Evolutionary conservation across 1,140 invertebrate species (phyloP).

Genomic region (Ostrea edulis): DNA sequence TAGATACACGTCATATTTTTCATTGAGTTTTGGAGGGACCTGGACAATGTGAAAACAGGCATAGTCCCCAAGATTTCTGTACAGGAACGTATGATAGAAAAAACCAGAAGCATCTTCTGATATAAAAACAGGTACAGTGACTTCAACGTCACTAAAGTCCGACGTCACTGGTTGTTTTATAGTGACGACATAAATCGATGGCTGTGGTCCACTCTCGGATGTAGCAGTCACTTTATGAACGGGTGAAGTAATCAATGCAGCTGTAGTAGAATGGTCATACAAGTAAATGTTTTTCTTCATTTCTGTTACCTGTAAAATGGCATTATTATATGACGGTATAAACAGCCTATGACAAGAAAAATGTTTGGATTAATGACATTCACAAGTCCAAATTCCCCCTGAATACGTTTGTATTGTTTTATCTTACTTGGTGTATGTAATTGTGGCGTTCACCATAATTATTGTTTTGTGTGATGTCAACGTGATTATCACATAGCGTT

Average conservation of each 20-base stretch:
- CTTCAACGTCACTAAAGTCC: neutral
- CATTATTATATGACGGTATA: too few relatives aligned
- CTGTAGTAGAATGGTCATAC: constrained; percentile 23
- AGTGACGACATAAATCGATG: neutral
- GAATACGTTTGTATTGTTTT: too few relatives aligned
- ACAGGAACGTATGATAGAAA: constrained; percentile 58
- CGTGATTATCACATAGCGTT: too few relatives aligned
- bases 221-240: constrained; percentile 49
- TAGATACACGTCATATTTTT: constrained; percentile 52
- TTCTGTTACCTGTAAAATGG: constrained; percentile 33
- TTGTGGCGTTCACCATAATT: too few relatives aligned
- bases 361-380: too few relatives aligned
- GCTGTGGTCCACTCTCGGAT: neutral
- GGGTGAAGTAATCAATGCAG: constrained; percentile 42
- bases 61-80: constrained; percentile 49
- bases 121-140: constrained; percentile 50
- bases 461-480: too few relatives aligned
- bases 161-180: constrained; percentile 49
- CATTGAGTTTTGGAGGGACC: neutral
- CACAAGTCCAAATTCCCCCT: too few relatives aligned
- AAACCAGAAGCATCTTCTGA: constrained; percentile 54
- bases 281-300: constrained; percentile 45
- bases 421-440: too few relatives aligned
- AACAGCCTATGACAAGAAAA: too few relatives aligned
- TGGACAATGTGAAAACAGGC: constrained; percentile 49